Conservation (phyloP, 1,140 invertebrate genomes). For the Coptotermes formosanus region DNA sequence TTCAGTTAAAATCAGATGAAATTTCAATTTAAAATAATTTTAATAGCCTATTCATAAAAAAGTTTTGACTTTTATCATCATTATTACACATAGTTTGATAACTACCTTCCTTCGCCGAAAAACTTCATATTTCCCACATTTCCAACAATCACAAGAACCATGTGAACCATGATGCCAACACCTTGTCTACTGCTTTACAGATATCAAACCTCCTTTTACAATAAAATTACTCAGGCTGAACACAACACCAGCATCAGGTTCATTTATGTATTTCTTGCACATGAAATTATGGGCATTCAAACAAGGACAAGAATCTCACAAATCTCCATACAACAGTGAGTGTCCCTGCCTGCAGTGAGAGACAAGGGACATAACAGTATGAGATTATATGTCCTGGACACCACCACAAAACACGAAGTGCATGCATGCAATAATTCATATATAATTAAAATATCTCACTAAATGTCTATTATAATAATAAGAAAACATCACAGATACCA, state of each 20-base stretch:
- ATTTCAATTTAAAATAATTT: constrained; percentile 13
- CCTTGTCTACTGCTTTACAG: neutral
- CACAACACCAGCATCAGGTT: neutral
- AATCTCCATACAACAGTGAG: neutral
- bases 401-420: constrained; percentile 14
- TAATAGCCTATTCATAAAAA: constrained; percentile 15
- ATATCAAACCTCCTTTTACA: too few relatives aligned
- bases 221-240: neutral
- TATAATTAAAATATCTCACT: constrained; percentile 18
- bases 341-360: too few relatives aligned
- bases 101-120: neutral
- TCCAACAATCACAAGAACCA: constrained; percentile 7
- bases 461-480: constrained; percentile 17
- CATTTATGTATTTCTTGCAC: neutral
- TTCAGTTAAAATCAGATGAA: neutral
- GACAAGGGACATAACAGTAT: neutral
- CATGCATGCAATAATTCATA: constrained; percentile 11
- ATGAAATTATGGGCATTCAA: neutral
- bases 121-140: neutral
- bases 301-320: neutral
- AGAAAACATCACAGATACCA: constrained; percentile 18
- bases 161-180: neutral
- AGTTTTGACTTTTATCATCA: neutral
- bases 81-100: constrained; percentile 3
- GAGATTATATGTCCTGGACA: neutral